Conservation (phyloP, 2,888 invertebrate genomes). For the Drosophila koepferae region DNA sequence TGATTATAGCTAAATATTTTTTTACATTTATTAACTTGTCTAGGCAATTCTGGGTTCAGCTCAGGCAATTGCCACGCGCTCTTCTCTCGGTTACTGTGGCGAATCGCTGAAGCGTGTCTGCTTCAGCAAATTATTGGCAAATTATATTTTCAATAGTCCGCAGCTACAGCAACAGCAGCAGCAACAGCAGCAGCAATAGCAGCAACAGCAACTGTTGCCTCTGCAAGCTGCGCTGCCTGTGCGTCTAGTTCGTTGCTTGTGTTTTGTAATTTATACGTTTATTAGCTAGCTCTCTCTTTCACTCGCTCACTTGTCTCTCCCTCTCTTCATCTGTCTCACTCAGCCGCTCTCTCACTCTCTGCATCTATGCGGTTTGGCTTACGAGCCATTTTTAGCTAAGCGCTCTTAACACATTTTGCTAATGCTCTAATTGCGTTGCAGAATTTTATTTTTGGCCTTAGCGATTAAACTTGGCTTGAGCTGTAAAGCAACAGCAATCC, state of each 20-base stretch:
- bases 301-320: neutral
- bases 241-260: slow-evolving; percentile 41
- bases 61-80: slow-evolving; percentile 48
- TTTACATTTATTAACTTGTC: neutral
- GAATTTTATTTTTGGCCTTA: slow-evolving; percentile 42
- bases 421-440: slow-evolving; percentile 71
- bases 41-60: slow-evolving; percentile 25
- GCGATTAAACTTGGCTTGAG: slow-evolving; percentile 23
- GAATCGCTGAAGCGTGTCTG: slow-evolving; percentile 74
- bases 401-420: slow-evolving; percentile 46
- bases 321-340: slow-evolving; percentile 6
- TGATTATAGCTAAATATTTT: slow-evolving; percentile 35
- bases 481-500: slow-evolving; percentile 27
- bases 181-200: slow-evolving; percentile 23
- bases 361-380: slow-evolving; percentile 35
- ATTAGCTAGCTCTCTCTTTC: slow-evolving; percentile 39
- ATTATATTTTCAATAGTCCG: slow-evolving; percentile 70
- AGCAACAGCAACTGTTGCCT: slow-evolving; percentile 14
- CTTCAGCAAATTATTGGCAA: slow-evolving; percentile 73
- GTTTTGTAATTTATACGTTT: slow-evolving; percentile 73
- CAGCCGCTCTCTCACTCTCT: slow-evolving; percentile 12
- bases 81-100: slow-evolving; percentile 40
- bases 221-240: slow-evolving; percentile 24
- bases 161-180: slow-evolving; percentile 32
- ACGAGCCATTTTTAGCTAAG: slow-evolving; percentile 45